These are phyloP conservation scores for Diachrysia chrysitis DNA, from an alignment of 2,888 invertebrate species.

Conservation along the genomic window DNA sequence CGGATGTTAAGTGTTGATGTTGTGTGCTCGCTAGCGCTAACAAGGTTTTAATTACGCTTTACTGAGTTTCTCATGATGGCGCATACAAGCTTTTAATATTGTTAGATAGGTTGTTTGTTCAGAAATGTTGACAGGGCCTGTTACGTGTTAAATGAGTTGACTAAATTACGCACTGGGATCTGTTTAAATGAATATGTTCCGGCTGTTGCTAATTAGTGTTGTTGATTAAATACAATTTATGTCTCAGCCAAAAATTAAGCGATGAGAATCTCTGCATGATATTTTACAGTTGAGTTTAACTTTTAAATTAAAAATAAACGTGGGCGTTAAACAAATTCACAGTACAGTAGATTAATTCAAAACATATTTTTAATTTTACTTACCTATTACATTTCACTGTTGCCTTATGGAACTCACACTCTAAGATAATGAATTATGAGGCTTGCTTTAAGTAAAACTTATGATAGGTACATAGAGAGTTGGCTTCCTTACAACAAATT, in stretches of 20 bases:
- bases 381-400: background rate
- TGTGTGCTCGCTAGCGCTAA: constrained; percentile 75
- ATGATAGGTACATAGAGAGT: too few relatives aligned
- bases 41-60: constrained; percentile 82
- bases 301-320: background rate
- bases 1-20: constrained; percentile 76
- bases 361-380: background rate
- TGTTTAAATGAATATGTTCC: constrained; percentile 35
- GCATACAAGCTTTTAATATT: constrained; percentile 71
- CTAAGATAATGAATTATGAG: background rate
- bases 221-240: constrained; percentile 45
- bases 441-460: too few relatives aligned
- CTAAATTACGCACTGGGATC: constrained; percentile 37
- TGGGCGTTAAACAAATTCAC: background rate
- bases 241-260: constrained; percentile 24
- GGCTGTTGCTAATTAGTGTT: constrained; percentile 42
- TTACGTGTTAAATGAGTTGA: constrained; percentile 58
- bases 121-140: constrained; percentile 64
- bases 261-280: constrained; percentile 6
- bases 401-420: background rate
- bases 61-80: constrained; percentile 68
- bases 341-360: background rate
- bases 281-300: background rate
- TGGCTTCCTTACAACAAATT: background rate
- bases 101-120: constrained; percentile 65